These are phyloP conservation scores for Sturmia bella DNA, from an alignment of 2,888 invertebrate genomes.

Conservation along the genomic window DNA sequence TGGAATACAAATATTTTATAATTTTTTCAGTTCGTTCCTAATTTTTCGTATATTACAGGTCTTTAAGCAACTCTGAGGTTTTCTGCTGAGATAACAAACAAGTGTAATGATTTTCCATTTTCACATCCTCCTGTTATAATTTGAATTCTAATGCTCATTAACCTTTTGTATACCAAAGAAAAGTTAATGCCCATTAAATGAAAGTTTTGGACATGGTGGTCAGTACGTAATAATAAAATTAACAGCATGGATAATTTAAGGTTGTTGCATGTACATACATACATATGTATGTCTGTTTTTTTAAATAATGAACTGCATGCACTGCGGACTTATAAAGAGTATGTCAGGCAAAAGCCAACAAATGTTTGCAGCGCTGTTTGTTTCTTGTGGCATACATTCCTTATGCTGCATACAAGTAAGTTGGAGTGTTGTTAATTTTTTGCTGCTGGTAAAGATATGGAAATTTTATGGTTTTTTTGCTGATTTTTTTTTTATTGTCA, in stretches of 20 bases:
- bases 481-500: slow-evolving; percentile 55
- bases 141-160: slow-evolving; percentile 29
- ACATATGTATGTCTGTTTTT: too few relatives aligned
- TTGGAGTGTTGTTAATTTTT: slow-evolving; percentile 12
- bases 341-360: slow-evolving; percentile 12
- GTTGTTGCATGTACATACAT: slow-evolving; percentile 38
- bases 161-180: slow-evolving; percentile 4
- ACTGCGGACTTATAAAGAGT: slow-evolving; percentile 6
- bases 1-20: too few relatives aligned
- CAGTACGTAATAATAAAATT: slow-evolving; percentile 46
- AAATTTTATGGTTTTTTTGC: slow-evolving; percentile 57
- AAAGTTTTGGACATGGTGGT: slow-evolving; percentile 46
- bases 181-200: slow-evolving; percentile 24
- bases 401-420: neutral
- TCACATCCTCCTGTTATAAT: too few relatives aligned
- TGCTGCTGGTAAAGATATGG: slow-evolving; percentile 60
- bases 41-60: too few relatives aligned
- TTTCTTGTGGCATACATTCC: slow-evolving; percentile 33
- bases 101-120: slow-evolving; percentile 2
- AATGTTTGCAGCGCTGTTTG: slow-evolving; percentile 24
- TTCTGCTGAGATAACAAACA: neutral
- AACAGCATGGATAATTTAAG: slow-evolving; percentile 55
- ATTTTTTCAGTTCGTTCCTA: too few relatives aligned
- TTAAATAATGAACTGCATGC: slow-evolving; percentile 44
- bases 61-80: neutral